phyloP scores from a whole-genome alignment of 53 echinoderm and acorn worm species.

The Paracentrotus lividus region DNA sequence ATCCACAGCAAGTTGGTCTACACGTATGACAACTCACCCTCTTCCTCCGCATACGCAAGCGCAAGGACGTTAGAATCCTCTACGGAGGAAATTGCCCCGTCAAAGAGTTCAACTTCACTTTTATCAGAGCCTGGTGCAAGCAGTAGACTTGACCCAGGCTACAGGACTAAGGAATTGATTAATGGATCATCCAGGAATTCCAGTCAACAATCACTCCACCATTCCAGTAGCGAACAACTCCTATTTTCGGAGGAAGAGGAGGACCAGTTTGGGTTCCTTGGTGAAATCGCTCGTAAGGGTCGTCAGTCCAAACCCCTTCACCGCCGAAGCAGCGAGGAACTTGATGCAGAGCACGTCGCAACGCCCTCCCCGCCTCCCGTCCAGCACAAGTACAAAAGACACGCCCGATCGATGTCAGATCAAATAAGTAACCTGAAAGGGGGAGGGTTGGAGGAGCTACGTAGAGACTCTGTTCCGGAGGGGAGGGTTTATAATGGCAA shows the following conservation, averaged over 20 bases:
- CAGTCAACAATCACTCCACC: constrained; percentile 36
- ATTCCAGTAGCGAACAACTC: constrained; percentile 51
- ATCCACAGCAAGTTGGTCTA: constrained; percentile 37
- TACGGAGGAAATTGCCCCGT: not conserved
- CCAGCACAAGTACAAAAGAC: constrained; percentile 33
- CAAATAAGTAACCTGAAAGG: constrained; percentile 52
- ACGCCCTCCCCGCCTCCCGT: constrained; percentile 37
- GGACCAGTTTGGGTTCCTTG: constrained; percentile 61
- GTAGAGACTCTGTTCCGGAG: constrained; percentile 37
- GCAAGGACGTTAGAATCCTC: constrained; percentile 43
- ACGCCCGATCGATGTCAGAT: constrained; percentile 49
- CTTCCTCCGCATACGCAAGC: not conserved
- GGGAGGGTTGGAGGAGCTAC: not conserved
- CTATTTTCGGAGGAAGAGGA: constrained; percentile 64
- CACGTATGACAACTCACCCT: constrained; percentile 68
- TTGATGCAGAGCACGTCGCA: not conserved
- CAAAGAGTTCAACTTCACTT: not conserved
- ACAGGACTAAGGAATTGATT: constrained; percentile 6
- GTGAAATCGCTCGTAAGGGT: not conserved
- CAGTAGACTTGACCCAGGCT: not conserved
- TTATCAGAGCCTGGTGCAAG: not conserved
- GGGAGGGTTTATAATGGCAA: constrained; percentile 30
- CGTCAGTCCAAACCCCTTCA: not conserved
- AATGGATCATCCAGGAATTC: not conserved
- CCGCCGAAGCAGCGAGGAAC: constrained; percentile 34